These are phyloP conservation scores for Orthonychiurus folsomi DNA, from an alignment of 2,888 invertebrate genomes.

Conservation along the genomic window DNA sequence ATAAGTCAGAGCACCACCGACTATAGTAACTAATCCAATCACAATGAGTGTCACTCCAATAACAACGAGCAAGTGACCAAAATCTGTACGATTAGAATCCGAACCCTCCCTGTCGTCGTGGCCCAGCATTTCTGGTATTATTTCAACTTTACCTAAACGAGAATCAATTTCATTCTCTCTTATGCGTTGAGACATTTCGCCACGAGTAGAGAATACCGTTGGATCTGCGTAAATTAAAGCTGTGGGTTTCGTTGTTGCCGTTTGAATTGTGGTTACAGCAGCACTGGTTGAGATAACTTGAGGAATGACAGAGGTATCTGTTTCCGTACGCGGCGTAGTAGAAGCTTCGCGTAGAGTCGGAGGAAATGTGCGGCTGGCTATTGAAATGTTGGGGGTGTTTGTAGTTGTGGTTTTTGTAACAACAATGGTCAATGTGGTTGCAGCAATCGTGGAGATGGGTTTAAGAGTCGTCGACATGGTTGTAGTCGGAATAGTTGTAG, in stretches of 20 bases:
- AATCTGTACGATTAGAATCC: neutral
- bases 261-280: neutral
- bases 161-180: neutral
- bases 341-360: no score
- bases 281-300: no score
- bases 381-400: no score
- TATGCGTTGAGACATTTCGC: neutral
- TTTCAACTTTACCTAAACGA: neutral
- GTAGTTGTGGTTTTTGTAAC: no score
- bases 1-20: slow-evolving; percentile 19
- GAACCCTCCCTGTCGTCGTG: slow-evolving; percentile 1
- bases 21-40: slow-evolving; percentile 12
- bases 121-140: neutral
- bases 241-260: neutral
- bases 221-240: neutral
- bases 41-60: slow-evolving; percentile 18
- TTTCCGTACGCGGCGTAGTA: no score
- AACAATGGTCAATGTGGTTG: no score
- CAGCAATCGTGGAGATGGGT: no score
- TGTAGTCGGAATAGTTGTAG: no score
- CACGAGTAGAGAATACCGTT: neutral
- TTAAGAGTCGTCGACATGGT: no score
- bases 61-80: slow-evolving; percentile 8
- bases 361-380: no score
- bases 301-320: no score